These are phyloP conservation scores for Castor canadensis DNA, from an alignment of 2,113 vertebrate genomes.

Conservation along the genomic window DNA sequence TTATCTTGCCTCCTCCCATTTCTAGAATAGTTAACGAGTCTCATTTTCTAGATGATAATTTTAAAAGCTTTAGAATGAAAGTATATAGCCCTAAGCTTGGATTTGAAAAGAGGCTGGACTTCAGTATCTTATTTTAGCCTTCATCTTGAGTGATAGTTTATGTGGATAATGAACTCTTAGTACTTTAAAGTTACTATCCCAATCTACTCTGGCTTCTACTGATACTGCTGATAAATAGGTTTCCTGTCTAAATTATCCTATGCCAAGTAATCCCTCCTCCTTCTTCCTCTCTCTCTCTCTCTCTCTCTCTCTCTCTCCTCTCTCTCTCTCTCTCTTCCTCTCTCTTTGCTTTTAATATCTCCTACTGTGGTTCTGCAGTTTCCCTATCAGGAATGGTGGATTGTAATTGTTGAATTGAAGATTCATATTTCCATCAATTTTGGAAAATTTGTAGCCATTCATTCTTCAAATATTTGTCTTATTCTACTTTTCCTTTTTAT, in stretches of 20 bases:
- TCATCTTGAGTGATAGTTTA: background rate
- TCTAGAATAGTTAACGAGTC: too few relatives aligned
- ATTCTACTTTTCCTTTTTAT: background rate
- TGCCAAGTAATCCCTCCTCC: background rate
- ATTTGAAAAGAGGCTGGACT: background rate
- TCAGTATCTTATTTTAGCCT: background rate
- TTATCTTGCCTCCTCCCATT: too few relatives aligned
- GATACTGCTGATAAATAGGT: background rate
- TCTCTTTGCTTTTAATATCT: background rate
- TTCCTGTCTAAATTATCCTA: background rate
- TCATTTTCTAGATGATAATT: background rate
- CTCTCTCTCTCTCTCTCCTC: too few relatives aligned
- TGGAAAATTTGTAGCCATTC: background rate
- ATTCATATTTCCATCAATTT: background rate
- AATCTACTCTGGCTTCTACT: background rate
- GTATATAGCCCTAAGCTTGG: background rate
- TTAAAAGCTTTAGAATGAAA: background rate
- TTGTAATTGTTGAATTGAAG: background rate
- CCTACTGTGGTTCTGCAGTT: background rate
- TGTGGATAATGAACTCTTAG: background rate
- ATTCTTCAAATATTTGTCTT: background rate
- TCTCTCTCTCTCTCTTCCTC: too few relatives aligned
- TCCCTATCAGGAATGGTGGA: too few relatives aligned
- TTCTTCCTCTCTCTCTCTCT: too few relatives aligned
- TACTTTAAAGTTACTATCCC: background rate